Evolutionary conservation across 1,140 invertebrate species (phyloP), one percentile per base, ranked within the genome.

Genomic region (Aphaenogaster rudis): DNA sequence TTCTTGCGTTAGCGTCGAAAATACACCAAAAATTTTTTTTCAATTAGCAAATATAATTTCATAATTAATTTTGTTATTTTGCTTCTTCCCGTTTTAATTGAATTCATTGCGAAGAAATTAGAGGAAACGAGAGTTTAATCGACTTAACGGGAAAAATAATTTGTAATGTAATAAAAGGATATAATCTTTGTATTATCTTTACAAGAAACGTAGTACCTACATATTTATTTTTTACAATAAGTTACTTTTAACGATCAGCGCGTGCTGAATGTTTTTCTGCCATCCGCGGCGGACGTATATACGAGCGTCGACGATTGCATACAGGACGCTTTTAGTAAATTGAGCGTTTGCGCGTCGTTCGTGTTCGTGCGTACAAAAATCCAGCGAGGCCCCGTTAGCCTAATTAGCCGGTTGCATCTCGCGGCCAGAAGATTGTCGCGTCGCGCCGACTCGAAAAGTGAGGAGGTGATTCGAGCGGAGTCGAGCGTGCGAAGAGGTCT

Each of bases 401-500:
- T 71, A 81, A 81, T 81, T 81, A 81, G 39, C 50, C 64, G 21
- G 64, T 71, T 45, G 64, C 64, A 81, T 71, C 79, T 81, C 66
- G 48, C 50, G 66, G 21, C 11, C 64, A 71, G 50, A 80, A 52
- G 61, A 79, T 57, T 3, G 50, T 61, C 52, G 78, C 54, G 67
- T 59, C 66, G 79, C 61, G 66, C 2, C 66, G 28, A 28, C 69
- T 76, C 54, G 80, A 74, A 84, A 84, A 84, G 28, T 48, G 80
- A 61, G 66, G 67, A 74, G 80, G 69, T 84, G 80, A 84, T 74
- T 84, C 80, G 80, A 61, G 54, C 80, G 66, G 72, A 78, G 72
- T 77, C 59, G 77, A 90, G 87, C 66, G 89, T 86, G 87, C 87
- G 84, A 90, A 90, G 89, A 86, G 92, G 92, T 93, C 92, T 93